Conservation (phyloP, 2,888 invertebrate genomes). For the Epirrhoe tristata region DNA sequence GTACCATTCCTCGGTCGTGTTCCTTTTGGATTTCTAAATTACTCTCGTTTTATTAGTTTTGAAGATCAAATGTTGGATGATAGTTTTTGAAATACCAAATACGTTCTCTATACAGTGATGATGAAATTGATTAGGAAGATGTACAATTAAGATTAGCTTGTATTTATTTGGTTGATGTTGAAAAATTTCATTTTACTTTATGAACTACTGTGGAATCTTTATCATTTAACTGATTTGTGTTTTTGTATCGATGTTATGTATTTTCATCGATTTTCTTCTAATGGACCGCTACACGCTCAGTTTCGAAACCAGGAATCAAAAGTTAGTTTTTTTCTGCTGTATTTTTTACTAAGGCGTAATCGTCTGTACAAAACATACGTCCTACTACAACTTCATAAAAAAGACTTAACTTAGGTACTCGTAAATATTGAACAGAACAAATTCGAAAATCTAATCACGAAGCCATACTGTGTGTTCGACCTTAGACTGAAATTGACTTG, state of each 20-base stretch:
- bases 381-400: too few species aligned
- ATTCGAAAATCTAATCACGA: background rate
- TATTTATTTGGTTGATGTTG: slow-evolving; percentile 29
- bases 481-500: background rate
- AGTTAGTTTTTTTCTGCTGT: too few species aligned
- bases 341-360: too few species aligned
- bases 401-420: too few species aligned
- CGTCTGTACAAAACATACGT: too few species aligned
- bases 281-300: background rate
- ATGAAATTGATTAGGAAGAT: slow-evolving; percentile 27
- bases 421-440: background rate
- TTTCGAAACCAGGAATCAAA: background rate
- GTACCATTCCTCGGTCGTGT: slow-evolving; percentile 43
- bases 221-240: background rate
- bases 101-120: slow-evolving; percentile 22
- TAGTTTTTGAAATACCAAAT: slow-evolving; percentile 42
- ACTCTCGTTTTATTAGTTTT: slow-evolving; percentile 46
- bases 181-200: slow-evolving; percentile 22
- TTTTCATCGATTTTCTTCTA: background rate
- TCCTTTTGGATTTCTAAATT: slow-evolving; percentile 47
- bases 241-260: background rate
- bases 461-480: background rate
- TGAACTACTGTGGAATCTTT: slow-evolving; percentile 25
- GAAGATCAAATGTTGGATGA: slow-evolving; percentile 41
- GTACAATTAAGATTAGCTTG: slow-evolving; percentile 29